Evolutionary conservation across 2,797 vertebrate genomes (phyloP), one percentile per base, ranked within the genome.

Genomic region (Morus bassanus): DNA sequence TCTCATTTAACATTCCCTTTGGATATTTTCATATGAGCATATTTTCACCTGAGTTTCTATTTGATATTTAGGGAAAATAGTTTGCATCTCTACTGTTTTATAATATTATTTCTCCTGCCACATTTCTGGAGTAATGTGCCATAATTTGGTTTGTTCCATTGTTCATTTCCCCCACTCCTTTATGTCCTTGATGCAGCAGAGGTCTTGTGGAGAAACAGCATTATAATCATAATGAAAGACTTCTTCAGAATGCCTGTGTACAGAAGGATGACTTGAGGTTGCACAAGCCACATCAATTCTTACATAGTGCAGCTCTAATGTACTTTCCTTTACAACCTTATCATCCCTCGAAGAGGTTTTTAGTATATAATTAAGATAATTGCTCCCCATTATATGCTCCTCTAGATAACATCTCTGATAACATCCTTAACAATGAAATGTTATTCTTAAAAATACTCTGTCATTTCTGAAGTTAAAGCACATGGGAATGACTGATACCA

Each of bases 291-390:
- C 7, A 2, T 89, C 75, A 95, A 4, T 94, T 94, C 67, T 82
- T 90, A 82, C 41, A 24, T 74, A 67, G 63, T 10, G 0, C 75
- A 86, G 35, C 56, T 77, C 53, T 94, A 91, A 94, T 87, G 67
- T 95, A 70, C 51, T 93, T 96, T 76, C n/a, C 80, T 90, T 93
- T 95, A 64, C 83, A 93, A 92, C 60, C 37, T 85, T 85, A 77
- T 87, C 31, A 68, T 94, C 21, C 17, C n/a, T 92, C 53, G 95
- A 80, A 95, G 61, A 90, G 90, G 53, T 86, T 95, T 95, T 96
- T 80, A 89, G 70, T 92, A 31, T 94, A 53, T 95, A 89, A 97
- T 96, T 95, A 96, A 51, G 56, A 89, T 94, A 95, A 95, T 96
- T 94, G 51, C 51, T 95, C 67, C 53, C 28, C 46, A 51, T 96